These are phyloP conservation scores for Amphiprion clarkii DNA, from an alignment of 2,797 vertebrate species.

Conservation along the genomic window DNA sequence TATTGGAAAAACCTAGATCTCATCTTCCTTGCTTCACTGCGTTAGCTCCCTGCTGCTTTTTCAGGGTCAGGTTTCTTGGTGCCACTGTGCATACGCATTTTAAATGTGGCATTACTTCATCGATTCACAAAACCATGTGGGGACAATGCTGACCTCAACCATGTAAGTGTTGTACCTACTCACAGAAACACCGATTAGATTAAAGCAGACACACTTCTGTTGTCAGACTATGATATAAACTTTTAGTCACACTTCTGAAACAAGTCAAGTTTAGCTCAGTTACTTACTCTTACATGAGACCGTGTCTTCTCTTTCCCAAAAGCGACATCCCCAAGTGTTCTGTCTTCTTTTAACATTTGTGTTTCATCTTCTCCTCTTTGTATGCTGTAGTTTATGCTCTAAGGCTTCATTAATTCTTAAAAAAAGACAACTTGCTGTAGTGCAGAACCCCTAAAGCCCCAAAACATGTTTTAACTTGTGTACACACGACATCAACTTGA, in stretches of 20 bases:
- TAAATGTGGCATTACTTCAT: background rate
- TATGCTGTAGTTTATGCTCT: no score
- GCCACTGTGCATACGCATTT: conserved; percentile 8
- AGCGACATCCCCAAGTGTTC: no score
- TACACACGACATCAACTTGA: no score
- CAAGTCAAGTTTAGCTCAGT: background rate
- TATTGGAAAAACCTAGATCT: conserved; percentile 20
- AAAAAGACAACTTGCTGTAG: no score
- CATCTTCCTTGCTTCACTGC: conserved; percentile 11
- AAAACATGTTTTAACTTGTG: no score
- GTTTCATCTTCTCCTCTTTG: no score
- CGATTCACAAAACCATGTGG: background rate
- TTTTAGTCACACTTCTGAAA: background rate
- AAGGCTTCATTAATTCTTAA: no score
- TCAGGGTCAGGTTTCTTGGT: background rate
- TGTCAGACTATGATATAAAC: background rate
- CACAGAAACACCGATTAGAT: background rate
- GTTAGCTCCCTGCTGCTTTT: background rate
- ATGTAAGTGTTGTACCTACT: background rate
- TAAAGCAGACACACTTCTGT: background rate
- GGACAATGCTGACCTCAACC: background rate
- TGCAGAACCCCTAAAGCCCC: no score
- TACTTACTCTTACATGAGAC: background rate
- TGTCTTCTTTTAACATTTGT: no score
- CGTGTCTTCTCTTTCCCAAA: background rate